Percentiles rank a stretch among this genome's conserved stretches.
phyloP scores from a whole-genome alignment of 1,140 invertebrate species.

The Formica selysi region DNA sequence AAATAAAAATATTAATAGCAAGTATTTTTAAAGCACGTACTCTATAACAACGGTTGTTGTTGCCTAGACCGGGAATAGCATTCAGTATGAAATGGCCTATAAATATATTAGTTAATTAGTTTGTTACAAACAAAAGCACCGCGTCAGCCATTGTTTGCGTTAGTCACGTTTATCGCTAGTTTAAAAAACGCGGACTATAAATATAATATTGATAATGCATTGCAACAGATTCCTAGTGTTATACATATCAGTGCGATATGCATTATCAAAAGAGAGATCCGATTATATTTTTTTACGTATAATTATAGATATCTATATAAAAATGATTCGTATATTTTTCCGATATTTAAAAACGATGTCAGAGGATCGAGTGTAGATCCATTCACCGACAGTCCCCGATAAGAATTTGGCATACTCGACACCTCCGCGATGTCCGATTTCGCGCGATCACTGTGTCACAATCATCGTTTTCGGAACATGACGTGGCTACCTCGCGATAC shows the following conservation, averaged over 20 bases:
- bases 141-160: conserved; percentile 30
- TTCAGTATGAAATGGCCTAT: neutral
- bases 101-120: neutral
- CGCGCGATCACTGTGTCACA: conserved; percentile 64
- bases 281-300: neutral
- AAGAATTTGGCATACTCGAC: conserved; percentile 31
- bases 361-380: neutral
- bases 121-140: neutral
- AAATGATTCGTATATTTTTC: neutral
- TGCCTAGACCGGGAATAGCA: neutral
- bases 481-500: conserved; percentile 63
- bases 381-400: neutral
- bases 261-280: neutral
- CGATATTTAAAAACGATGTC: neutral
- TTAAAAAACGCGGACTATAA: conserved; percentile 32
- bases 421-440: conserved; percentile 47
- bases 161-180: conserved; percentile 17
- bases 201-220: conserved; percentile 36
- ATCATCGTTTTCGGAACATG: conserved; percentile 70
- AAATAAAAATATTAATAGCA: neutral
- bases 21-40: neutral
- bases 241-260: neutral
- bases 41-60: neutral
- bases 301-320: neutral
- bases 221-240: neutral